Percentiles rank a stretch among this genome's conserved stretches.
Evolutionary conservation across 2,113 vertebrate species (phyloP).

Genomic region (Azemiops feae): DNA sequence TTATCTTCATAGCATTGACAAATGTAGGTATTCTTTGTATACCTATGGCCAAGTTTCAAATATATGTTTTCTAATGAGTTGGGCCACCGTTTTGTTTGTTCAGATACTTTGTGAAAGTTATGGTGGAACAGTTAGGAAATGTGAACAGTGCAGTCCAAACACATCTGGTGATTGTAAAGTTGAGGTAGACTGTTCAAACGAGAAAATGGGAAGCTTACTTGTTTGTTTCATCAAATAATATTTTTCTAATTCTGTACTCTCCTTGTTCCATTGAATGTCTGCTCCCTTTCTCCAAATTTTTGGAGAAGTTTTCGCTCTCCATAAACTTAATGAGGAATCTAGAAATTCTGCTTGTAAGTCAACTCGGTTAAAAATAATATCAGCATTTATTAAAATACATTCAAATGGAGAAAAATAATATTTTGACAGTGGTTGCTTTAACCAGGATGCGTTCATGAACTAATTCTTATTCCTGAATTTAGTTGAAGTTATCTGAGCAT

Average conservation of each 20-base stretch:
- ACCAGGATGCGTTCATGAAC: too few relatives aligned
- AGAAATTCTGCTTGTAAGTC: not conserved
- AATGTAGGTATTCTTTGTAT: not conserved
- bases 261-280: not conserved
- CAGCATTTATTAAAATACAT: not conserved
- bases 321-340: not conserved
- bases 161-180: not conserved
- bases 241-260: not conserved
- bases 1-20: not conserved
- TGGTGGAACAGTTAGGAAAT: not conserved
- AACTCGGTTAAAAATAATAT: not conserved
- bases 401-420: not conserved
- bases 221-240: not conserved
- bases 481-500: not conserved
- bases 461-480: not conserved
- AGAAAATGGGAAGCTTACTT: not conserved
- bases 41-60: not conserved
- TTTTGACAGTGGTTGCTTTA: too few relatives aligned
- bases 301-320: not conserved
- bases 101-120: not conserved
- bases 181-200: not conserved
- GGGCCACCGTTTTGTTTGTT: not conserved
- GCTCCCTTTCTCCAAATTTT: not conserved
- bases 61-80: not conserved
- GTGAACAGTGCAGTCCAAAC: not conserved